Evolutionary conservation across 2,888 invertebrate species (phyloP).

Genomic region (Drosophila koepferae): DNA sequence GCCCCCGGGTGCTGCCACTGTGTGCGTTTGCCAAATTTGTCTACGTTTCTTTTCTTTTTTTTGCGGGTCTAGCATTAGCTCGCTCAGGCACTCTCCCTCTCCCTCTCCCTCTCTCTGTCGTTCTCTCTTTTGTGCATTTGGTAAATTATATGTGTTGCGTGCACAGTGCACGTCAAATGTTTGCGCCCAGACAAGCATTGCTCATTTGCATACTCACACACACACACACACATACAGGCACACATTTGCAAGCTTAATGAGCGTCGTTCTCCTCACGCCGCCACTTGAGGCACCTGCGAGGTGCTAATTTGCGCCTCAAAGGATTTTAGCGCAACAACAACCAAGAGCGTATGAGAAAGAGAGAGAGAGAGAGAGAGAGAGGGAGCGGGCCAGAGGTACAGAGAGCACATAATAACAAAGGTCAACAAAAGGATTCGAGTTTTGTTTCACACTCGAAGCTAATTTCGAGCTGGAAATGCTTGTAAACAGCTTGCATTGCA

Average conservation of each 20-base stretch:
- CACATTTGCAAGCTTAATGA: conserved; percentile 40
- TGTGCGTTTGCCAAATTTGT: conserved; percentile 62
- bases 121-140: conserved; percentile 44
- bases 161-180: conserved; percentile 66
- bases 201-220: conserved; percentile 59
- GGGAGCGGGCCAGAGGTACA: background rate
- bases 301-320: conserved; percentile 81
- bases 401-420: conserved; percentile 44
- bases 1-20: conserved; percentile 35
- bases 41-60: conserved; percentile 38
- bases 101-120: background rate
- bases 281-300: conserved; percentile 53
- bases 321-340: conserved; percentile 64
- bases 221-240: conserved; percentile 10
- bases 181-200: conserved; percentile 64
- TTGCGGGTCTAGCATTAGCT: conserved; percentile 17
- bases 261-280: conserved; percentile 4
- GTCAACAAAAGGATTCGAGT: conserved; percentile 43
- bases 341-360: background rate
- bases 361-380: background rate
- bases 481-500: conserved; percentile 1
- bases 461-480: conserved; percentile 8
- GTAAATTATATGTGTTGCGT: conserved; percentile 41
- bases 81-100: background rate
- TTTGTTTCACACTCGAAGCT: conserved; percentile 25